A percentile compares a stretch with the other conserved stretches of the same genome.
These are phyloP conservation scores for Dryocosmus kuriphilus DNA, from an alignment of 2,888 invertebrate genomes.

Conservation along the genomic window DNA sequence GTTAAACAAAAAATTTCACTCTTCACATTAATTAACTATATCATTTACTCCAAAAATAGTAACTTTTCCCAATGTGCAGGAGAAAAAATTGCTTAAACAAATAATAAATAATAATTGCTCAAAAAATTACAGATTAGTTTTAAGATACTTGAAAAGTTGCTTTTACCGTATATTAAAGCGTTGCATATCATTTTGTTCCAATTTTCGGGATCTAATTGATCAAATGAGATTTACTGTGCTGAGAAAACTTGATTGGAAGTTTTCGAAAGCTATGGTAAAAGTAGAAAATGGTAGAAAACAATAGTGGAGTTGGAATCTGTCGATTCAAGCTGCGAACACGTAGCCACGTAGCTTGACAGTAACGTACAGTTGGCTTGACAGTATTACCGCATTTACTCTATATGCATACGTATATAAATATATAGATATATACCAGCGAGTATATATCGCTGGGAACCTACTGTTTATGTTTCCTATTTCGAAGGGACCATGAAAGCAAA, in stretches of 20 bases:
- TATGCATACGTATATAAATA: background rate
- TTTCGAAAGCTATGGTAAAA: no score
- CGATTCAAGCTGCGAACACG: constrained; percentile 67
- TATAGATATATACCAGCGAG: background rate
- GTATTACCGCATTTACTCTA: background rate
- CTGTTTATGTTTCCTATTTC: constrained; percentile 59
- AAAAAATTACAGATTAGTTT: no score
- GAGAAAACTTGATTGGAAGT: constrained; percentile 36
- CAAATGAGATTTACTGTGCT: constrained; percentile 11
- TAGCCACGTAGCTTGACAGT: constrained; percentile 57
- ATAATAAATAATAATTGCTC: no score
- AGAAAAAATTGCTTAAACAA: no score
- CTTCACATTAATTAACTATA: no score
- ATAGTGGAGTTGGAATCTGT: constrained; percentile 55
- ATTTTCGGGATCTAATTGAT: no score
- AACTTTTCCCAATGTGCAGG: no score
- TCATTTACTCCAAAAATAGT: no score
- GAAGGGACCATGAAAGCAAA: constrained; percentile 63
- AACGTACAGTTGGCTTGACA: background rate
- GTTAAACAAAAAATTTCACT: no score
- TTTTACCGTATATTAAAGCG: no score
- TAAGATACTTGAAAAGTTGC: no score
- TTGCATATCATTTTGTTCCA: no score
- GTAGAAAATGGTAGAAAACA: constrained; percentile 52
- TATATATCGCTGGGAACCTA: constrained; percentile 41